These are phyloP conservation scores for Benitochromis conjunctus DNA, from an alignment of 2,113 vertebrate species.

Conservation along the genomic window DNA sequence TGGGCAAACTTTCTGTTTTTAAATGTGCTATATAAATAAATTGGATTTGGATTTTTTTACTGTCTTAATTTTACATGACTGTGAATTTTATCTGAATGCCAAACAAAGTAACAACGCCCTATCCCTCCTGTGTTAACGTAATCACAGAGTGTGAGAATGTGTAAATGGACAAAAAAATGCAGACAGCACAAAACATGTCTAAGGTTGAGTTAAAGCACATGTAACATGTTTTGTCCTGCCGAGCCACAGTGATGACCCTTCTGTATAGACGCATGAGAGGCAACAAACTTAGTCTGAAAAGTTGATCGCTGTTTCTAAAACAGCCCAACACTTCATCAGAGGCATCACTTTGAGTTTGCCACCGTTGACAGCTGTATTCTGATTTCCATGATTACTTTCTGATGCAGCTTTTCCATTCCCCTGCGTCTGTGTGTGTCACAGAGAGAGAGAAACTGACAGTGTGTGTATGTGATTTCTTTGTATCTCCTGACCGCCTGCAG, in stretches of 20 bases:
- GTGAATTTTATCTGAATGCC: neutral
- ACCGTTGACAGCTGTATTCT: constrained; percentile 63
- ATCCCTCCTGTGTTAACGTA: neutral
- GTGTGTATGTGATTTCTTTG: constrained; percentile 44
- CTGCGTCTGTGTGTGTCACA: neutral
- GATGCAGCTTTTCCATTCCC: constrained; percentile 46
- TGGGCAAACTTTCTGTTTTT: no score
- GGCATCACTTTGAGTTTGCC: constrained; percentile 50
- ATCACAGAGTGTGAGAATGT: neutral
- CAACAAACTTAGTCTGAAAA: constrained; percentile 52
- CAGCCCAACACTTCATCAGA: constrained; percentile 52
- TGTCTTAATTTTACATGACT: neutral
- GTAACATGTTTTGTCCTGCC: neutral
- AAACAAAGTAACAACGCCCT: neutral
- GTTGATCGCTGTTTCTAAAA: constrained; percentile 31
- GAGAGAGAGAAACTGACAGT: neutral
- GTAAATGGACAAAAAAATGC: neutral
- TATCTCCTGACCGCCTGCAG: constrained; percentile 64
- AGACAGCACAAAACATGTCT: neutral
- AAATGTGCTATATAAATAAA: no score
- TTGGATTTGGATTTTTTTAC: neutral
- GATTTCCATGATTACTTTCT: constrained; percentile 71
- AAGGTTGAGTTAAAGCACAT: neutral
- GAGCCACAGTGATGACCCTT: neutral
- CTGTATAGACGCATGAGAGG: neutral